phyloP scores from a whole-genome alignment of 2,888 invertebrate species.

The Drosophila mulleri region DNA sequence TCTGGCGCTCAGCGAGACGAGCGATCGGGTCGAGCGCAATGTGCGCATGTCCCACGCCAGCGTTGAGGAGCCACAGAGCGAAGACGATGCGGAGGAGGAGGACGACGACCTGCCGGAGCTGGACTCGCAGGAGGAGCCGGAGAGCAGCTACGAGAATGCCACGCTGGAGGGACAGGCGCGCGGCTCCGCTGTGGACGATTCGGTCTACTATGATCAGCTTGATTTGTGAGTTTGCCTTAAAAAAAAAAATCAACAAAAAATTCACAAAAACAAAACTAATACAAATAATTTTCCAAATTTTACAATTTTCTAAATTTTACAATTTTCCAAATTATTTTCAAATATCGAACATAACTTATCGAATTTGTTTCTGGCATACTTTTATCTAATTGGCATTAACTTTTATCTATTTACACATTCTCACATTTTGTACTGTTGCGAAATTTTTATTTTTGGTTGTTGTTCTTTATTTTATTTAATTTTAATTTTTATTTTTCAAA shows the following conservation, averaged over 20 bases:
- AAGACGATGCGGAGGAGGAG: conserved; percentile 51
- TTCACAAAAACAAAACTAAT: conserved; percentile 18
- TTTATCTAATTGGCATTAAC: conserved; percentile 61
- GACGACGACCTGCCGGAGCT: conserved; percentile 43
- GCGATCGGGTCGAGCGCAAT: conserved; percentile 82
- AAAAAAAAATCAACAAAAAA: conserved; percentile 15
- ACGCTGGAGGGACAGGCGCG: conserved; percentile 56
- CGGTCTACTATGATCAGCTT: conserved; percentile 82
- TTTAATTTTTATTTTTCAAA: conserved; percentile 1
- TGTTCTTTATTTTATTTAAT: conserved; percentile 36
- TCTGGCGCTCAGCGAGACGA: conserved; percentile 73
- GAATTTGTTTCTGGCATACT: conserved; percentile 36
- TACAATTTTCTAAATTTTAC: conserved; percentile 32
- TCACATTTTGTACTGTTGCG: conserved; percentile 71
- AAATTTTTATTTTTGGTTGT: conserved; percentile 61
- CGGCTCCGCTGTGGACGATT: conserved; percentile 79
- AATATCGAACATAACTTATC: conserved; percentile 26
- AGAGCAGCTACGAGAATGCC: conserved; percentile 76
- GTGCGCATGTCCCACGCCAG: conserved; percentile 63
- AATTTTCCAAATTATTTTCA: conserved; percentile 38
- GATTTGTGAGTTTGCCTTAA: conserved; percentile 83
- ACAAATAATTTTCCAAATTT: conserved; percentile 40
- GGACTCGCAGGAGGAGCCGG: conserved; percentile 56
- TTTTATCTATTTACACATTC: conserved; percentile 39
- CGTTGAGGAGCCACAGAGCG: conserved; percentile 49